phyloP scores from a whole-genome alignment of 2,113 vertebrate genomes.

The Procavia capensis region DNA sequence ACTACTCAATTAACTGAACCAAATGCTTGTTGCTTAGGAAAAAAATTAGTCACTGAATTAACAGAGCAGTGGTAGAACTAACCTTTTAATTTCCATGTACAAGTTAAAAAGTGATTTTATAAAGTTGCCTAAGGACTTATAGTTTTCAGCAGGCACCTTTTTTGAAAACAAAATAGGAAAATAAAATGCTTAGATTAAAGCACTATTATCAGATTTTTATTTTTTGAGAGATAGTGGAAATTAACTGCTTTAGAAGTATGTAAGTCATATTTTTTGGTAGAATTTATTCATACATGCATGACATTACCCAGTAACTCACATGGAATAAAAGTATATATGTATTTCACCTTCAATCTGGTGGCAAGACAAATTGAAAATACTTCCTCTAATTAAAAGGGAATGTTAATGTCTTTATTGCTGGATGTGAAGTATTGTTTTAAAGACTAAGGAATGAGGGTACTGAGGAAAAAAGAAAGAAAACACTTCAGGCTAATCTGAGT shows the following conservation, averaged over 20 bases:
- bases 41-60: background rate
- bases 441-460: background rate
- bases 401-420: background rate
- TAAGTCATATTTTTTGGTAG: background rate
- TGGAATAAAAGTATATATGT: background rate
- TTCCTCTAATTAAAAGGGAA: background rate
- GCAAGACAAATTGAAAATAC: background rate
- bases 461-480: background rate
- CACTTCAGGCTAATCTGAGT: background rate
- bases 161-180: conserved; percentile 39
- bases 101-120: background rate
- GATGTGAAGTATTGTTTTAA: background rate
- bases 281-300: conserved; percentile 7
- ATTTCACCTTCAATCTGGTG: conserved; percentile 13
- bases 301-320: background rate
- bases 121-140: background rate
- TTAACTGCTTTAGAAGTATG: background rate
- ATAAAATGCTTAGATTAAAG: conserved; percentile 3
- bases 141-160: background rate
- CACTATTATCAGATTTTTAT: background rate
- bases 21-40: background rate
- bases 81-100: background rate
- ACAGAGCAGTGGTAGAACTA: background rate
- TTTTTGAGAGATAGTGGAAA: background rate
- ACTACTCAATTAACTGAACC: conserved; percentile 1